Evolutionary conservation across 1,140 invertebrate genomes (phyloP).

Genomic region (Zaprionus taronus): DNA sequence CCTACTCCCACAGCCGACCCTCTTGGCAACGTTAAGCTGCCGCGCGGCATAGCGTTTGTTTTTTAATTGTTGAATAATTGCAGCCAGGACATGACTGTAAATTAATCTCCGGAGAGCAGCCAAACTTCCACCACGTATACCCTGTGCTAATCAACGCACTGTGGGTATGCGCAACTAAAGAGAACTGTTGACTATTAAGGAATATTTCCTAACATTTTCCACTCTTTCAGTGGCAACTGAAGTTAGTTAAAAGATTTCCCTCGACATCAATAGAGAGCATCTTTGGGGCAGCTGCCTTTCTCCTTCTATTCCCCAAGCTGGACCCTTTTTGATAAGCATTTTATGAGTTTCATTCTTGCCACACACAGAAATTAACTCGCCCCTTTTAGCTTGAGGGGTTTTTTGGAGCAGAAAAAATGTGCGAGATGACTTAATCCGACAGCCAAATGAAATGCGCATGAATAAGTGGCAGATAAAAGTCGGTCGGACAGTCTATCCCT

Average conservation of each 20-base stretch:
- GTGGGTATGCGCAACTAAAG: not conserved
- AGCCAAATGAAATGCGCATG: conserved; percentile 20
- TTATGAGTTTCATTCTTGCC: conserved; percentile 20
- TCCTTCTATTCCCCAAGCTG: conserved; percentile 4
- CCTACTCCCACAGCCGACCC: not conserved
- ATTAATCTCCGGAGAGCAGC: conserved; percentile 33
- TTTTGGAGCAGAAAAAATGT: conserved; percentile 6
- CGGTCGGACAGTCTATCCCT: not conserved
- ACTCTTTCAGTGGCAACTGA: too few species aligned
- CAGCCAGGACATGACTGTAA: conserved; percentile 30
- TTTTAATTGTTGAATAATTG: conserved; percentile 79
- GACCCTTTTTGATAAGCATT: conserved; percentile 40
- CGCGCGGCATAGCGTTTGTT: conserved; percentile 50
- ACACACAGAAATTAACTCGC: conserved; percentile 21
- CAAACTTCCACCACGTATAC: not conserved
- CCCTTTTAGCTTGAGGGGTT: not conserved
- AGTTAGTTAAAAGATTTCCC: not conserved
- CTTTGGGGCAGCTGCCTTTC: not conserved
- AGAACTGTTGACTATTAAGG: not conserved
- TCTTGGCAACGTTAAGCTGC: conserved; percentile 8
- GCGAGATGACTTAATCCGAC: conserved; percentile 32
- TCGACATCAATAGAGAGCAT: not conserved
- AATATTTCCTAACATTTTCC: not conserved
- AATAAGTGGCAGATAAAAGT: conserved; percentile 13
- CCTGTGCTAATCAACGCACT: not conserved